Base-by-base conservation (phyloP, 2,797 vertebrate species). In the Sebastes aleutianus region DNA sequence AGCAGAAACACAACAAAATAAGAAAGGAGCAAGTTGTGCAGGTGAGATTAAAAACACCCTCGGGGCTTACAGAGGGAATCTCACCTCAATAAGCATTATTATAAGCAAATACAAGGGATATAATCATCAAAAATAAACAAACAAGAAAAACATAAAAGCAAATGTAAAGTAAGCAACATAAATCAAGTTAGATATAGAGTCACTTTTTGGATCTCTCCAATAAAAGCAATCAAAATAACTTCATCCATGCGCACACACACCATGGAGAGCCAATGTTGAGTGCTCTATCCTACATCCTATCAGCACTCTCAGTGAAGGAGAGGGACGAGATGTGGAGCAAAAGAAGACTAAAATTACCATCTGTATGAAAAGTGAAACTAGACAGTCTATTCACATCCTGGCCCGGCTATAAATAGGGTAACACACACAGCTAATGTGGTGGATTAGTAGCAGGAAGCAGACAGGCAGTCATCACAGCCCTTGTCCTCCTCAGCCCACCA, bases 341-440 rank as follows among this genome's bases (percentile, higher is more conserved):
- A 90, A 87, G 83, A 85, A 89, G 92, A 94, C 91, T 95, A 93
- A 94, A 94, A 94, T 96, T 94, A 94, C 93, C 79, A 50, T 90
- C 92, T 87, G 87, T 91, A 95, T 96, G 95, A 95, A 96, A 95
- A 94, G 93, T 95, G 94, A 96, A 94, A 95, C 94, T 87, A 90
- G 89, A 93, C 92, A 85, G 91, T 84, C 93, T 94, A 94, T 95
- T 94, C 94, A 93, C 95, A 95, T 96, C 95, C 95, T 96, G 94
- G 87, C 85, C 74, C 59, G 74, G 87, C 94, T 96, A 96, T 94
- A 95, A 95, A 96, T 96, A 96, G 92, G 83, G 84, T 20, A 85
- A 80, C 82, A 79, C 66, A 91, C 91, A 89, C 90, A 79, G 88
- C 92, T 96, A 95, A 95, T 96, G 94, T 93, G 94, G 91, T 92